Conservation (phyloP, 2,113 vertebrate species). For the Nibea albiflora region DNA sequence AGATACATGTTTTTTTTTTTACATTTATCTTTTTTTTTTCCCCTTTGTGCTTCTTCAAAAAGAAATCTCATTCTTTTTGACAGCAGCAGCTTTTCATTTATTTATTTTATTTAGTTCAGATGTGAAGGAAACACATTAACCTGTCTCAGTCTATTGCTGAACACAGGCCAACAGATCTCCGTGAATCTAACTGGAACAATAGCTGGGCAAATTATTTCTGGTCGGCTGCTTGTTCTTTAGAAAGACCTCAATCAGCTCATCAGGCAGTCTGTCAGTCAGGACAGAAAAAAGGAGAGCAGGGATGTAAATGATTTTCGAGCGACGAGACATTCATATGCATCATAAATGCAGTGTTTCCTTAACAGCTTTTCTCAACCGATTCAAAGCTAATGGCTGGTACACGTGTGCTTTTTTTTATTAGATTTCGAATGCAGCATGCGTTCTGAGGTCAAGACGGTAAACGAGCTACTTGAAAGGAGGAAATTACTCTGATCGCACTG, state of each 20-base stretch:
- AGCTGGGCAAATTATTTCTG: constrained; percentile 50
- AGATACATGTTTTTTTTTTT: constrained; percentile 21
- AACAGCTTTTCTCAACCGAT: neutral
- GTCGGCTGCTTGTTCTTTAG: constrained; percentile 42
- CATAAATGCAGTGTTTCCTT: neutral
- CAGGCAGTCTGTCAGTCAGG: constrained; percentile 25
- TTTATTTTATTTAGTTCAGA: constrained; percentile 33
- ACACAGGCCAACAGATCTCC: constrained; percentile 52
- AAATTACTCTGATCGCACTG: constrained; percentile 45
- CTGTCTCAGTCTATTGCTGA: constrained; percentile 36
- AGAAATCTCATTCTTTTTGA: constrained; percentile 26
- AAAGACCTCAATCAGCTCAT: constrained; percentile 52
- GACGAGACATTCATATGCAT: constrained; percentile 3
- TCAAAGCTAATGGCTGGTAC: neutral
- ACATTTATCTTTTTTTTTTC: constrained; percentile 14
- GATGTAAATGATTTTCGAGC: constrained; percentile 27
- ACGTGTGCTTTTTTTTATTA: neutral
- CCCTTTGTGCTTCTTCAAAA: constrained; percentile 11
- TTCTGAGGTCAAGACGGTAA: constrained; percentile 11
- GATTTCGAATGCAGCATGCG: constrained; percentile 11
- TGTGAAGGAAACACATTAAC: constrained; percentile 58
- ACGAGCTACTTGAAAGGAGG: constrained; percentile 42
- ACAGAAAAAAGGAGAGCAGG: constrained; percentile 14
- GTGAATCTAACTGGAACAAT: constrained; percentile 39
- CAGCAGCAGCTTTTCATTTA: constrained; percentile 32